Base-by-base conservation (phyloP, 2,797 vertebrate genomes). In the Meriones psammophilus region DNA sequence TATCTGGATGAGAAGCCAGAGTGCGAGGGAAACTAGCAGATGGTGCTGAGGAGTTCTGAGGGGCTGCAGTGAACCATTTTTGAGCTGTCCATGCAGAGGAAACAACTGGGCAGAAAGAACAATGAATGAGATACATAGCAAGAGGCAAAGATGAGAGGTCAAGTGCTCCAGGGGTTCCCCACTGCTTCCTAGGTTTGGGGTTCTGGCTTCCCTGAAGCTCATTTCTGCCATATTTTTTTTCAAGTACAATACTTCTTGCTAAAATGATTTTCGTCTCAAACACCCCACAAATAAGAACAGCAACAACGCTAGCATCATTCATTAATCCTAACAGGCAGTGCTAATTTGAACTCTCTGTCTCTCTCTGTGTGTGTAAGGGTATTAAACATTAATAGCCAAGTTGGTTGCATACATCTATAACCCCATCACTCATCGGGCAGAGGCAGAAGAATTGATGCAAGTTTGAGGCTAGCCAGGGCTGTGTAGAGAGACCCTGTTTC, bases 251-350 rank as follows among this genome's bases (percentile, higher is more conserved):
- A 78, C 15, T 18, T 84, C 26, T 88, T 79, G 17, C 73, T 89
- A 66, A 97, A 54, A n/a, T 64, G 74, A 87, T 56, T 87, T 85
- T 91, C 93, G 20, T 73, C 26, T 69, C 54, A 4, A 62, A 28
- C 17, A 78, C 8, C 78, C 83, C 60, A 80, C 33, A 71, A 71
- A 78, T 33, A 33, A 94, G 90, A 92, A 22, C 14, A 83, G 28
- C 12, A 92, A 28, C 3, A 64, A 76, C 26, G 36, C 50, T 91
- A 24, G 54, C 69, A n/a, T 60, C 85, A 80, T 76, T 92, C 13
- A 66, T 79, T 64, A 87, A 85, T 96, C 85, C 42, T 83, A 91
- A 71, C 12, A 91, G 30, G 64, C 42, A 62, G 56, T 56, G 85
- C 56, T 18, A 24, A 89, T 71, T 86, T 93, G 60, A 88, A 76